Base-by-base conservation (phyloP, 2,113 vertebrate genomes). In the Percina caprodes region DNA sequence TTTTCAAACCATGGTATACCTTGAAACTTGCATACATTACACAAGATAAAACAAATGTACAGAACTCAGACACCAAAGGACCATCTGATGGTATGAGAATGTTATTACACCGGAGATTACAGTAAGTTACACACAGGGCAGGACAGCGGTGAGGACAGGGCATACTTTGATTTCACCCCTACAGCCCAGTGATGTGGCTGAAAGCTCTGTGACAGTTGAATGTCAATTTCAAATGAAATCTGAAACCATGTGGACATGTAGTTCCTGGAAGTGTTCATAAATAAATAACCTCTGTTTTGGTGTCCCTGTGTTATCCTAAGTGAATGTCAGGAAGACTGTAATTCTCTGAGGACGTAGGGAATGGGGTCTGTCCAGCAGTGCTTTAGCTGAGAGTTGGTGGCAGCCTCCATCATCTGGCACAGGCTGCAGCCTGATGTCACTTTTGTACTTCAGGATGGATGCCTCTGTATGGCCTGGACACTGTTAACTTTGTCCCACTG, bases 241-340 rank as follows among this genome's bases (percentile, higher is more conserved):
- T 85, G 89, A 94, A 91, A 89, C 92, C 86, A 55, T 49, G 59
- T 48, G 68, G 84, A 88, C 84, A 68, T 9, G 24, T 76, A 49
- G 73, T 95, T 95, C 91, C 93, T 91, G 94, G 93, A 95, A 93
- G 88, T 89, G 78, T 84, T 90, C 92, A 95, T 95, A 88, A 94
- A 95, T 95, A 94, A 94, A 88, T 94, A 92, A 95, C 88, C 75
- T 90, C 86, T 94, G 92, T 95, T 94, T 93, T 94, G 94, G 90
- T 93, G 92, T 88, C 80, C 87, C 72, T 58, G 80, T 88, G 92
- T 93, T 92, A 90, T 88, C 80, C 87, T 90, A 91, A 94, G 91
- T 94, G 91, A 92, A 92, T 90, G 94, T 93, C 91, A 92, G 89
- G 76, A 91, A 92, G 88, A 83, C 86, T 69, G 79, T 68, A 87